Evolutionary conservation across 2,113 vertebrate species (phyloP).

Genomic region (Mus spicilegus): DNA sequence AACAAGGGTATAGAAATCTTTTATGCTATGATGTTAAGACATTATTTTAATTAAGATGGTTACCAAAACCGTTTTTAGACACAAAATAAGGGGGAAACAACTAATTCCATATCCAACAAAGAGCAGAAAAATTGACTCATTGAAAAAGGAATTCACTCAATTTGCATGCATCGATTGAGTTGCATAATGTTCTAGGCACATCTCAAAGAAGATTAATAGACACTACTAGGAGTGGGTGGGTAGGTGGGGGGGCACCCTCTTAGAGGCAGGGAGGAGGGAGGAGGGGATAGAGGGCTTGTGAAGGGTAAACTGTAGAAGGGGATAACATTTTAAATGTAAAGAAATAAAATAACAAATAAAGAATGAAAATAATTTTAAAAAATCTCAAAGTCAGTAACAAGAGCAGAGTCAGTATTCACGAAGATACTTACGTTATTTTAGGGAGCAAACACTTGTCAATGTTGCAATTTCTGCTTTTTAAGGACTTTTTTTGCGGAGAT

Average conservation of each 20-base stretch:
- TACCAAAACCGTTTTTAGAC: conserved; percentile 31
- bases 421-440: background rate
- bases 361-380: background rate
- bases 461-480: conserved; percentile 25
- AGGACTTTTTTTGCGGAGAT: background rate
- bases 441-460: background rate
- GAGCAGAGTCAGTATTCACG: conserved; percentile 8
- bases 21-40: conserved; percentile 8
- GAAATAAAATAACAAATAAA: no score
- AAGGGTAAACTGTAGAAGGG: no score
- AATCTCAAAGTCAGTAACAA: conserved; percentile 32
- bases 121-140: background rate
- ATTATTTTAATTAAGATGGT: conserved; percentile 47
- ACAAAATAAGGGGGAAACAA: conserved; percentile 31
- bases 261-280: no score
- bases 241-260: no score
- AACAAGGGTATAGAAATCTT: conserved; percentile 21
- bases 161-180: background rate
- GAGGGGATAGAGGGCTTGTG: no score
- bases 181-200: background rate
- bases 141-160: conserved; percentile 20
- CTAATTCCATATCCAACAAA: background rate
- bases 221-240: background rate
- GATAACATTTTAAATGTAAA: no score
- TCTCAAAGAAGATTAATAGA: background rate